Evolutionary conservation across 30 jellyfish, hydroid and myxozoan genomes (phyloP).

Genomic region (Nemopilema nomurai): DNA sequence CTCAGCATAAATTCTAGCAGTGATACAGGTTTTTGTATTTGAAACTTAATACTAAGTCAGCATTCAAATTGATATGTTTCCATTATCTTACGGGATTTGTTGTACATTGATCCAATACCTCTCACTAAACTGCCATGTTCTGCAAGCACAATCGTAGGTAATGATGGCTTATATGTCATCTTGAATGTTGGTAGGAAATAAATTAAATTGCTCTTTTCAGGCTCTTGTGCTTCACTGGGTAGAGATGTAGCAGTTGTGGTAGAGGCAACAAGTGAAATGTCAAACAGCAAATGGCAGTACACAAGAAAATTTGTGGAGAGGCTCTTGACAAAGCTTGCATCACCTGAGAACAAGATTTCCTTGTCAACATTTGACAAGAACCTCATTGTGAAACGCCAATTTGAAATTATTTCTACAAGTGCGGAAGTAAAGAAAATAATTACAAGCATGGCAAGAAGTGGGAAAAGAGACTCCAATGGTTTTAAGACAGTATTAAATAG

Average conservation of each 20-base stretch:
- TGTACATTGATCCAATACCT: too few species aligned
- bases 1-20: too few species aligned
- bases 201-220: constrained; percentile 1
- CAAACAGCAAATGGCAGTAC: constrained; percentile 14
- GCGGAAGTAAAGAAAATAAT: background rate
- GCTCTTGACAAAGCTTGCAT: constrained; percentile 5
- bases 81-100: too few species aligned
- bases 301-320: constrained; percentile 2
- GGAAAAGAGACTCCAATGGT: background rate
- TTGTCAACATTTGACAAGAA: constrained; percentile 16
- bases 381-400: background rate
- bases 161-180: background rate
- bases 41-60: too few species aligned
- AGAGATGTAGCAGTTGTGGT: constrained; percentile 41
- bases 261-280: constrained; percentile 23
- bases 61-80: too few species aligned
- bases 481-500: background rate
- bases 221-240: background rate
- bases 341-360: constrained; percentile 21
- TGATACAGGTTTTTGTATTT: too few species aligned
- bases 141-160: background rate
- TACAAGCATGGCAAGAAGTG: background rate
- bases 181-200: background rate
- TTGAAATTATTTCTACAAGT: background rate
- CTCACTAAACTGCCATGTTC: too few species aligned